Conservation (phyloP, 1,140 invertebrate genomes). For the Euwallacea similis region DNA sequence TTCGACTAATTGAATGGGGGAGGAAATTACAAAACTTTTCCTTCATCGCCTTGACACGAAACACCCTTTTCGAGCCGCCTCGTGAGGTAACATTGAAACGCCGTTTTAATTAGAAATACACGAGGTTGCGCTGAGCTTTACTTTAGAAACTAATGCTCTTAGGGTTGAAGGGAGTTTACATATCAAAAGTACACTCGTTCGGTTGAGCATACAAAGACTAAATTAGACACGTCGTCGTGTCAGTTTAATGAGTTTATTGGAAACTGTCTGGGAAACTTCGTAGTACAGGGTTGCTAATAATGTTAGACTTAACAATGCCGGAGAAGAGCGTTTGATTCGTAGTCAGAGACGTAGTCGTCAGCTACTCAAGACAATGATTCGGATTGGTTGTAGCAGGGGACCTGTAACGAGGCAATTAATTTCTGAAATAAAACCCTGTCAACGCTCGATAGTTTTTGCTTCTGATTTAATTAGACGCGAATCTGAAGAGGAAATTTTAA, state of each 20-base stretch:
- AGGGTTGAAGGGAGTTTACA: not conserved
- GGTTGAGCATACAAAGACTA: conserved; percentile 10
- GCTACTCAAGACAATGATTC: too few relatives aligned
- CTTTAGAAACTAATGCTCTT: conserved; percentile 14
- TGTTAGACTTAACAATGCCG: too few relatives aligned
- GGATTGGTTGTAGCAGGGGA: too few relatives aligned
- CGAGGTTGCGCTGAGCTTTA: conserved; percentile 5
- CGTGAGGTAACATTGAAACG: conserved; percentile 1
- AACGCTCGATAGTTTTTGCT: too few relatives aligned
- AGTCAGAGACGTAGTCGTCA: too few relatives aligned
- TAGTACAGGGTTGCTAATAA: too few relatives aligned
- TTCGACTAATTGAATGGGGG: not conserved
- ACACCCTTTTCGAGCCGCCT: not conserved
- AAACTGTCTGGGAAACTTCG: too few relatives aligned
- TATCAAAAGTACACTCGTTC: conserved; percentile 14
- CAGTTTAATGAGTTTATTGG: conserved; percentile 10
- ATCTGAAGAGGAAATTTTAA: too few relatives aligned
- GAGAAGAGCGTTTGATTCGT: too few relatives aligned
- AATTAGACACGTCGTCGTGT: not conserved
- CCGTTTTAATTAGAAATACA: conserved; percentile 6
- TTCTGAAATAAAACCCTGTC: too few relatives aligned
- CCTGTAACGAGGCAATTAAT: too few relatives aligned
- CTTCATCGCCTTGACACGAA: not conserved
- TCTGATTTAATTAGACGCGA: too few relatives aligned
- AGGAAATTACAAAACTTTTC: not conserved